Percentiles rank a stretch among this genome's conserved stretches.
These are phyloP conservation scores for Thalassophryne amazonica DNA, from an alignment of 2,797 vertebrate genomes.

Conservation along the genomic window DNA sequence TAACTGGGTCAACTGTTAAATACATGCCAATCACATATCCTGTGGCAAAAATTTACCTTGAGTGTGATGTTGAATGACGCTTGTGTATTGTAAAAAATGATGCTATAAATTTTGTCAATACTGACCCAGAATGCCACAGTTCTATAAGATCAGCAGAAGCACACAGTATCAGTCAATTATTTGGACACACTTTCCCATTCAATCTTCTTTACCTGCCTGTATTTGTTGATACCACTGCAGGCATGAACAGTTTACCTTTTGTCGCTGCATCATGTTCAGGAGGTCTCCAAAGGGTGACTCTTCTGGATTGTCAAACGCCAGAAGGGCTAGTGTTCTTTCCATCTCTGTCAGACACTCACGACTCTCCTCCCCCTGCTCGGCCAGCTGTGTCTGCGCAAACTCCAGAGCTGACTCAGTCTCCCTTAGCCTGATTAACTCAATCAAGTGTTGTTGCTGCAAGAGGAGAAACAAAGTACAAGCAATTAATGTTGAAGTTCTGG, in stretches of 20 bases:
- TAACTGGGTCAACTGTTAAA: too few relatives aligned
- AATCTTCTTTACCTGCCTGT: too few relatives aligned
- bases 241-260: slow-evolving; percentile 81
- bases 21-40: too few relatives aligned
- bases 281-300: slow-evolving; percentile 96
- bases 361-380: slow-evolving; percentile 96
- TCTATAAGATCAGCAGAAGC: too few relatives aligned
- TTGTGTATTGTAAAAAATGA: too few relatives aligned
- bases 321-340: slow-evolving; percentile 92
- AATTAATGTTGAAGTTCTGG: neutral
- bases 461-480: neutral
- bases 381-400: slow-evolving; percentile 95
- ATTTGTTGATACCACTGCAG: too few relatives aligned
- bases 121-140: too few relatives aligned
- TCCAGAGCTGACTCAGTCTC: slow-evolving; percentile 96
- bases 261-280: slow-evolving; percentile 96
- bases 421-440: slow-evolving; percentile 93
- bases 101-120: too few relatives aligned
- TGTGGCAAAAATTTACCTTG: too few relatives aligned
- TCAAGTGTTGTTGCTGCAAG: slow-evolving; percentile 93
- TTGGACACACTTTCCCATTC: too few relatives aligned
- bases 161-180: too few relatives aligned
- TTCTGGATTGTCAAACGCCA: slow-evolving; percentile 95
- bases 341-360: slow-evolving; percentile 95
- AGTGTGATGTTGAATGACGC: too few relatives aligned